These are phyloP conservation scores for Pelosia muscerda DNA, from an alignment of 2,888 invertebrate species.

Conservation along the genomic window DNA sequence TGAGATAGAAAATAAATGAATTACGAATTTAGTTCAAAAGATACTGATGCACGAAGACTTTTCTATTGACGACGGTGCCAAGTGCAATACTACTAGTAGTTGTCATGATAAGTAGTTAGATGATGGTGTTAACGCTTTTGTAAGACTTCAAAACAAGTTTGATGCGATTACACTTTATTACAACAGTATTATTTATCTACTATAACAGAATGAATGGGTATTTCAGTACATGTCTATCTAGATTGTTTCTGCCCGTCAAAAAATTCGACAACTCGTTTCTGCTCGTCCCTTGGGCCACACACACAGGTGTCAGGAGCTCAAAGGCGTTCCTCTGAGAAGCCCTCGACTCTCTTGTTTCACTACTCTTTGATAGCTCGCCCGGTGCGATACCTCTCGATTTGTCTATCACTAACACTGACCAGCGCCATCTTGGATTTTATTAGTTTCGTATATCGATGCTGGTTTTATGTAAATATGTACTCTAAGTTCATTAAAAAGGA, in stretches of 20 bases:
- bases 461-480: not conserved
- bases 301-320: constrained; percentile 44
- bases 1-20: not conserved
- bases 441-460: not conserved
- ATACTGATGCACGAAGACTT: too few relatives aligned
- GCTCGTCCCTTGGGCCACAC: constrained; percentile 22
- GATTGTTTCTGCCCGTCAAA: not conserved
- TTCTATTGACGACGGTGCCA: too few relatives aligned
- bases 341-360: constrained; percentile 50
- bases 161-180: too few relatives aligned
- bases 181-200: not conserved
- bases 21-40: too few relatives aligned
- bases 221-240: not conserved
- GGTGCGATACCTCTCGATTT: constrained; percentile 19
- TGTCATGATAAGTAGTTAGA: too few relatives aligned
- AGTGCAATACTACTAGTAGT: too few relatives aligned
- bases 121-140: too few relatives aligned
- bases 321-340: constrained; percentile 46
- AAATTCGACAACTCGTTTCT: constrained; percentile 6
- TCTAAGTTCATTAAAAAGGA: too few relatives aligned
- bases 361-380: constrained; percentile 48
- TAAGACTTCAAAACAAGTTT: too few relatives aligned
- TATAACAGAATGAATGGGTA: not conserved
- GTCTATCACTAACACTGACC: constrained; percentile 24
- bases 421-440: not conserved